phyloP scores from a whole-genome alignment of 2,888 invertebrate genomes.

The Pseudeuparius sepicola region DNA sequence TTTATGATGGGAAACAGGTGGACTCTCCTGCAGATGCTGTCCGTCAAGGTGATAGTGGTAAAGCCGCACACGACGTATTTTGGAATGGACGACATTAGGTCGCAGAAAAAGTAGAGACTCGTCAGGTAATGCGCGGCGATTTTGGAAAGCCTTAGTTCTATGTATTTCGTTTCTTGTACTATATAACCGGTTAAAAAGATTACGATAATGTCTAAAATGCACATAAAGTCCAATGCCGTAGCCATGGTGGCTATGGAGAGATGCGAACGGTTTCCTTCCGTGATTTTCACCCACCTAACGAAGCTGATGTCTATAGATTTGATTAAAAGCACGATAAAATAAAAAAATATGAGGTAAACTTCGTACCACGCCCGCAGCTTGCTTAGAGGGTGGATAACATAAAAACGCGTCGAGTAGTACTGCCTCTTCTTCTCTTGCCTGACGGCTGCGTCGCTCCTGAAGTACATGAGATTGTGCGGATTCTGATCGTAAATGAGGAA shows the following conservation, averaged over 20 bases:
- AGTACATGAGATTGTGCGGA: conserved; percentile 17
- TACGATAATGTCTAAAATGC: conserved; percentile 14
- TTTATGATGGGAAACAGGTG: conserved; percentile 7
- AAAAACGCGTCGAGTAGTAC: conserved; percentile 6
- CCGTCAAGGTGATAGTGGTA: no score
- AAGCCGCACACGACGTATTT: conserved; percentile 8
- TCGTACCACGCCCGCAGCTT: conserved; percentile 20
- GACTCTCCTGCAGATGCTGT: not conserved
- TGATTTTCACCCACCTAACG: no score
- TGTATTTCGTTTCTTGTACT: conserved; percentile 4
- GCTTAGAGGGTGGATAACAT: conserved; percentile 25
- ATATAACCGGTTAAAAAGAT: conserved; percentile 22
- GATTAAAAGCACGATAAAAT: conserved; percentile 12
- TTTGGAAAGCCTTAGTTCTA: conserved; percentile 15
- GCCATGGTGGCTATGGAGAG: not conserved
- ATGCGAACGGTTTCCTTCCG: not conserved
- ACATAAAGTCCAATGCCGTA: not conserved
- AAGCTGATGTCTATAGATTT: conserved; percentile 19
- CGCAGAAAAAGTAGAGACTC: conserved; percentile 20
- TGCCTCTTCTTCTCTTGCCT: conserved; percentile 20
- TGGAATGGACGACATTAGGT: conserved; percentile 20
- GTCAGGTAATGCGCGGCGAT: conserved; percentile 19
- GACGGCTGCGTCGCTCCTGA: conserved; percentile 21
- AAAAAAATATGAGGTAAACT: conserved; percentile 20
- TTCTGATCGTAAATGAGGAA: conserved; percentile 10